Base-by-base conservation (phyloP, 2,113 vertebrate genomes). In the Tragelaphus strepsiceros region DNA sequence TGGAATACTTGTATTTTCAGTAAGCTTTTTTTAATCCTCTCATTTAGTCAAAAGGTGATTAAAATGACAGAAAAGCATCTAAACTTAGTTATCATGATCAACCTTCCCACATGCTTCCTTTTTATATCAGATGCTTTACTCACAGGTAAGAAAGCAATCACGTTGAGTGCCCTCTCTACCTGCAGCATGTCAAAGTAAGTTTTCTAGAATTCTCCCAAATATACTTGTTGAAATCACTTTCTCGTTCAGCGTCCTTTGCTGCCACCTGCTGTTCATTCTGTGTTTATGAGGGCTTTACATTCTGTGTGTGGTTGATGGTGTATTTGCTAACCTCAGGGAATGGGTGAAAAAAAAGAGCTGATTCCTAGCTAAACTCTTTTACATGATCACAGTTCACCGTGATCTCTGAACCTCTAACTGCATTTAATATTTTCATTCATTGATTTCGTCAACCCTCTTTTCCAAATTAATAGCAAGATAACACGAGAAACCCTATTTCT, bases 251-350 rank as follows among this genome's bases (percentile, higher is more conserved):
- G 11, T 95, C 92, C 95, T 98, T 92, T 98, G 98, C 98, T 98
- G 98, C 98, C 98, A 96, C 96, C 98, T 98, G 96, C 97, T 96
- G 98, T 90, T 92, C 62, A 51, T 0, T 7, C 51, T 67, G 43
- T 24, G 24, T 53, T 59, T 28, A n/a, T 16, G 28, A 74, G 10
- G 5, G 6, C 19, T 43, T 11, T 32, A 3, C 2, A 12, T 6
- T 49, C 32, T 39, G 1, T 35, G 17, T 12, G 0, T 5, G 15
- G 0, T 4, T 11, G 16, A 62, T 10, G 32, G 49, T 15, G 0
- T 14, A 5, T 64, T 93, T 11, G 43, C 82, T 26, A 15, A 53
- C 14, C 16, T 46, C 7, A 24, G 24, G 21, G 5, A 11, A 8
- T 13, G 35, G 14, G 39, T 7, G 35, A 35, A 43, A 56, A 16